Base-by-base conservation (phyloP, 2,113 vertebrate species). In the Tetrax tetrax region DNA sequence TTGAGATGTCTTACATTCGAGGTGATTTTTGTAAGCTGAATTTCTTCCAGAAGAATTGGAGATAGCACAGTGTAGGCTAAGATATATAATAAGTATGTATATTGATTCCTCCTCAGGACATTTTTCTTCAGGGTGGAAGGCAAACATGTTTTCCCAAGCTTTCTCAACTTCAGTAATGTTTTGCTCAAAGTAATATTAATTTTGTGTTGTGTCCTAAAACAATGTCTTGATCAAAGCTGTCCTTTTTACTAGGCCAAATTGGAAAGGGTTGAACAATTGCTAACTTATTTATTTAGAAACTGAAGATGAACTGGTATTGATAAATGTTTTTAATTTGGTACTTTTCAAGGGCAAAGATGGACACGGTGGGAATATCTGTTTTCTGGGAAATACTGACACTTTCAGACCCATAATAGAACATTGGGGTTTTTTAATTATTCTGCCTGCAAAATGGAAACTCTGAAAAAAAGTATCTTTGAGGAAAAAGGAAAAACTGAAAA, bases 121-220 rank as follows among this genome's bases (percentile, higher is more conserved):
- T 23, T 86, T 45, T 56, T 53, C 35, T 75, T 87, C 65, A 15
- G 43, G n/a, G 14, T 71, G 43, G 33, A 87, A 92, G 45, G 63
- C 78, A 80, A 48, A 31, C 50, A 9, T 72, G 48, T 71, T 96
- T 96, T 87, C 53, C n/a, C 54, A 90, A 74, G 23, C 47, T 92
- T 89, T 89, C 72, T 85, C 33, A 83, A 23, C 51, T 85, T 91
- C 69, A 79, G 45, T 94, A 47, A 88, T 66, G 19, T 90, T 95
- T 95, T 95, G 29, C 29, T 87, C 38, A 77, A 77, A 91, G 48
- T 87, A 60, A 29, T 89, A 80, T 29, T 89, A 77, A 77, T 93
- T 77, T 74, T 87, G 35, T 76, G 47, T 84, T 94, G 20, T 57
- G 33, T 66, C 28, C 31, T 74, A 74, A 89, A 94, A 21, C 23